Conservation (phyloP, 2,888 invertebrate species). For the Eupsilia transversa region DNA sequence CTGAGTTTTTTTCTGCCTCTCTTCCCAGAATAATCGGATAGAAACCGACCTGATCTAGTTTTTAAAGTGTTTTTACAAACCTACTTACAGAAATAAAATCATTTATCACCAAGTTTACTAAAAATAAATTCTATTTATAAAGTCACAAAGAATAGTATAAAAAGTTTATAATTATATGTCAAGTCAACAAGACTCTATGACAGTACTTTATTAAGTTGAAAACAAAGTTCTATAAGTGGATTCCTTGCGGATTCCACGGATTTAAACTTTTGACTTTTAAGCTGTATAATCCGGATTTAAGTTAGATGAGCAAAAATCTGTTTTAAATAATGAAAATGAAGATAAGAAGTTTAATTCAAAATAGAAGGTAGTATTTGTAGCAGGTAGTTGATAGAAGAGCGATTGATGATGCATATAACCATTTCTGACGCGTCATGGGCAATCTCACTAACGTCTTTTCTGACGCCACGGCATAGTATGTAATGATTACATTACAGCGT, state of each 20-base stretch:
- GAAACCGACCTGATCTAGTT: no score
- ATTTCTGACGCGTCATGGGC: background rate
- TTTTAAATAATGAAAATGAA: conserved; percentile 16
- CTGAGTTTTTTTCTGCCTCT: no score
- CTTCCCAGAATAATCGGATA: no score
- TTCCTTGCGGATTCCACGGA: conserved; percentile 44
- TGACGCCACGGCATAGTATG: background rate
- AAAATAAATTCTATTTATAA: background rate
- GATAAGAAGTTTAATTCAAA: background rate
- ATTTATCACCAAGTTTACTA: no score
- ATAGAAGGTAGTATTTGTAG: background rate
- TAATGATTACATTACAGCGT: background rate
- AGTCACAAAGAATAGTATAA: conserved; percentile 32
- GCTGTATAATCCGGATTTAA: conserved; percentile 27
- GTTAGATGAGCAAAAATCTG: conserved; percentile 11
- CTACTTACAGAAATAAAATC: no score
- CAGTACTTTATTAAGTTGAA: conserved; percentile 45
- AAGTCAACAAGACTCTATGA: conserved; percentile 42
- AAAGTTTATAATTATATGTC: conserved; percentile 59
- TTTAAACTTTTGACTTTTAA: conserved; percentile 50
- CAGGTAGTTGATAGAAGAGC: background rate
- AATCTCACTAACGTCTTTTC: background rate
- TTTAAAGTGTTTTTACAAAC: no score
- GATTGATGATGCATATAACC: background rate
- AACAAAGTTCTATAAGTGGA: conserved; percentile 49